Conservation (phyloP, 2,797 vertebrate genomes). For the Morus bassanus region DNA sequence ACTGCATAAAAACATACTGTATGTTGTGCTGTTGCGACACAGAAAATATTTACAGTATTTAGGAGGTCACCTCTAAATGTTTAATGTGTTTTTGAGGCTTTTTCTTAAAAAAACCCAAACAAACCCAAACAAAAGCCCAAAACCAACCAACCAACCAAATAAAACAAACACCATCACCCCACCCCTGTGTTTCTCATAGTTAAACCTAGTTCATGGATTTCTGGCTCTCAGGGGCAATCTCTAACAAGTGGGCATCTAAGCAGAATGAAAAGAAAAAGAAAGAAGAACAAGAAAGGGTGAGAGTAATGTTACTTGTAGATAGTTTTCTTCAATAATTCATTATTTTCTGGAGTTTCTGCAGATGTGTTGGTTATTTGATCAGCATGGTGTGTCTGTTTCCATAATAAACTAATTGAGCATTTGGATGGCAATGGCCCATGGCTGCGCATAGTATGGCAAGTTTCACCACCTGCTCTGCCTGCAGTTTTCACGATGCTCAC, state of each 20-base stretch:
- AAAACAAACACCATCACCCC: background rate
- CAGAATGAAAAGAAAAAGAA: background rate
- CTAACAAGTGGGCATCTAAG: background rate
- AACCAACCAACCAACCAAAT: background rate
- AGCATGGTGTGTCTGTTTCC: slow-evolving; percentile 64
- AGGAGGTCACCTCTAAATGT: background rate
- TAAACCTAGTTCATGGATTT: slow-evolving; percentile 31
- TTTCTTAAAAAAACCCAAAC: background rate
- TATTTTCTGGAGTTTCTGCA: slow-evolving; percentile 60
- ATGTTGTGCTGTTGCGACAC: background rate
- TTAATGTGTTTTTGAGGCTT: background rate
- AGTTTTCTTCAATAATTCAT: slow-evolving; percentile 74
- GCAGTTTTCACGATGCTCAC: slow-evolving; percentile 2
- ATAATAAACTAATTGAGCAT: slow-evolving; percentile 72
- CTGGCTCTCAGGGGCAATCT: background rate
- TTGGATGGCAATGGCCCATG: slow-evolving; percentile 12
- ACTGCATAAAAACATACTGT: background rate
- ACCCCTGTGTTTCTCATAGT: background rate
- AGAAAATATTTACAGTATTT: background rate
- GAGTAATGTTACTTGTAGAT: slow-evolving; percentile 45
- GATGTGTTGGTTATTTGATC: slow-evolving; percentile 40
- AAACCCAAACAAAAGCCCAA: background rate
- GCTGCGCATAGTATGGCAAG: background rate
- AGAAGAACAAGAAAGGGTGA: background rate
- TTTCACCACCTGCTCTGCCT: slow-evolving; percentile 4